Percentiles rank a stretch among this genome's conserved stretches.
phyloP scores from a whole-genome alignment of 2,113 vertebrate genomes.

The Rostratula benghalensis region DNA sequence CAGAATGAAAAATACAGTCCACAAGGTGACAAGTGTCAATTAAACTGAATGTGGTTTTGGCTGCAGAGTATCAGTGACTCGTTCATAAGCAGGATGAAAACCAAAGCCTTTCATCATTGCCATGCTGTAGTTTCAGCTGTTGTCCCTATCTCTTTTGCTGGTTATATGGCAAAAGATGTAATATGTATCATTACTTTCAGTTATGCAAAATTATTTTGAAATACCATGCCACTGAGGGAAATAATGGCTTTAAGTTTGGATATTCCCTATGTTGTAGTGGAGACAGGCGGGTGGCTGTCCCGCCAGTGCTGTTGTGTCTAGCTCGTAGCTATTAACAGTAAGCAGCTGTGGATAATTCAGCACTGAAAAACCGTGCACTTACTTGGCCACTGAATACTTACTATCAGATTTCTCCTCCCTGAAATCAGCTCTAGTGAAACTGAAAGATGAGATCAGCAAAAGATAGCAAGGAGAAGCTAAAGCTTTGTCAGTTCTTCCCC shows the following conservation, averaged over 20 bases:
- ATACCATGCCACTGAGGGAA: neutral
- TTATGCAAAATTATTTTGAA: neutral
- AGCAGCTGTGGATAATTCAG: constrained; percentile 49
- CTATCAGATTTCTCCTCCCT: constrained; percentile 26
- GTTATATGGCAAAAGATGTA: neutral
- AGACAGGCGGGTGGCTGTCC: neutral
- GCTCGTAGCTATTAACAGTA: neutral
- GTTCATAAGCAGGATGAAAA: neutral
- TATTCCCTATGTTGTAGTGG: neutral
- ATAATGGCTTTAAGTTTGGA: neutral
- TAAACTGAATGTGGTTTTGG: neutral
- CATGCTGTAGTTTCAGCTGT: neutral
- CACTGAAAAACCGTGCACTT: neutral
- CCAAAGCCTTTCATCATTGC: neutral
- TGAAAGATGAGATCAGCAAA: neutral
- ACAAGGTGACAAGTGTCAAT: neutral
- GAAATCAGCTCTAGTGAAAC: constrained; percentile 29
- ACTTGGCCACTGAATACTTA: constrained; percentile 4
- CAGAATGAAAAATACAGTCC: neutral
- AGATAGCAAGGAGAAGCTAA: neutral
- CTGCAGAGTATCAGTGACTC: neutral
- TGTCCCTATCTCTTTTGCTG: neutral
- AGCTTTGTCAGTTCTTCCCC: neutral
- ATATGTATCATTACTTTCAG: neutral
- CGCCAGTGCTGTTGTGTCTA: neutral